Base-by-base conservation (phyloP, 2,888 invertebrate species). In the Drosophila crucigera region DNA sequence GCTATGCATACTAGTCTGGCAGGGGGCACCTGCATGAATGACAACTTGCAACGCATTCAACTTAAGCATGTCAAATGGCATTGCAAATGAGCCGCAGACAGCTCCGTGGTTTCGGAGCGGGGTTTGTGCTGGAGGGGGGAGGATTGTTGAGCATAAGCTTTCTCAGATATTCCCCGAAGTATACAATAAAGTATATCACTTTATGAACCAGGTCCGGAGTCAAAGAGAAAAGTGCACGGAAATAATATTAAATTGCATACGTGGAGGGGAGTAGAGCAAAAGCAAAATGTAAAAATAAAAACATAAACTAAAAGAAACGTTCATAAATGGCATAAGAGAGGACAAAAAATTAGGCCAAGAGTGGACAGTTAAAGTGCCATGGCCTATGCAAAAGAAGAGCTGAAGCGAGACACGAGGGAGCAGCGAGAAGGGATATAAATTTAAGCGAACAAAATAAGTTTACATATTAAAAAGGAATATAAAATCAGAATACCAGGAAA, bases 41-140 rank as follows among this genome's bases (percentile, higher is more conserved):
- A 66, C 79, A 74, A 41, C 61, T 55, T 53, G 25, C 61, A 33
- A 22, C 35, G 47, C 30, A 30, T 28, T 43, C 39, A 69, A 49
- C 59, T 62, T 47, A 5, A 25, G 43, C 41, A 49, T 41, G 54
- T 22, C 72, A 83, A 87, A 83, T 78, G 79, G 88, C 79, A 83
- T 87, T 49, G 71, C 55, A 84, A 88, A 88, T 83, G 85, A 83
- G 84, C 47, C 37, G 41, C 49, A 64, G n/a, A 33, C 41, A 47
- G 47, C 47, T 47, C 7, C 19, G 2, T 2, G 55, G 14, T 28
- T 28, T n/a, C 6, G 14, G 11, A 6, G 7, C 6, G 14, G 11
- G 11, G 7, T 1, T 47, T 47, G 22, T 4, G 47, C 9, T 47
- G 47, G 10, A 16, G 30, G 28, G 19, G 11, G 10, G 28, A 30